Evolutionary conservation across 2,888 invertebrate genomes (phyloP), one percentile per base, ranked within the genome.

Genomic region (Protodeltote pygarga): DNA sequence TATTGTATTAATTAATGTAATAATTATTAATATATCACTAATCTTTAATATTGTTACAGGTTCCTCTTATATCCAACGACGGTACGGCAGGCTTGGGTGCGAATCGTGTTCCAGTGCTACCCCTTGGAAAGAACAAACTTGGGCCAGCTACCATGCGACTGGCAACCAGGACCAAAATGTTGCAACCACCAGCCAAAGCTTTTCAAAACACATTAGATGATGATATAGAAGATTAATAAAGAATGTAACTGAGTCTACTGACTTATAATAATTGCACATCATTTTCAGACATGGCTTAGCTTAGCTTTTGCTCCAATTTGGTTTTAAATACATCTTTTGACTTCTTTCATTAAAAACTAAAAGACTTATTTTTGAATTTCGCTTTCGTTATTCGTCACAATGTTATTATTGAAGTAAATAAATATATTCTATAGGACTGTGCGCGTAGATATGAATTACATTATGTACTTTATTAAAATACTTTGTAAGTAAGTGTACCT

Each of bases 61-160:
- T 95, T 51, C 93, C 93, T 13, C 77, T 95, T 8, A 77, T 93
- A 25, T 92, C 92, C 49, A 95, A 95, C 75, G 93, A 93, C 41
- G 94, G 93, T 21, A 95, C 93, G 64, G 87, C 93, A 0, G 95
- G 95, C 0, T 82, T 95, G 3, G 95, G 95, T 2, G 90, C 89
- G 1, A 75, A 77, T 6, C 23, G 11, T 2, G 17, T 9, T 0
- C 89, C 83, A 1, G 64, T 72, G 1, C n/a, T n/a, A n/a, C n/a
- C n/a, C n/a, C n/a, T n/a, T 0, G 54, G 73, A 0, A 61, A 67
- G 2, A 81, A 79, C 47, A 76, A 60, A 3, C 68, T 88, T 2
- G 89, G 86, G 0, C 69, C 84, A 0, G 85, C 87, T 3, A 89
- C 90, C 3, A 45, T 91, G 61, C 75, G 86, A 3, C 65, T 91